Conservation (phyloP, 2,797 vertebrate species). For the Pipistrellus kuhlii region DNA sequence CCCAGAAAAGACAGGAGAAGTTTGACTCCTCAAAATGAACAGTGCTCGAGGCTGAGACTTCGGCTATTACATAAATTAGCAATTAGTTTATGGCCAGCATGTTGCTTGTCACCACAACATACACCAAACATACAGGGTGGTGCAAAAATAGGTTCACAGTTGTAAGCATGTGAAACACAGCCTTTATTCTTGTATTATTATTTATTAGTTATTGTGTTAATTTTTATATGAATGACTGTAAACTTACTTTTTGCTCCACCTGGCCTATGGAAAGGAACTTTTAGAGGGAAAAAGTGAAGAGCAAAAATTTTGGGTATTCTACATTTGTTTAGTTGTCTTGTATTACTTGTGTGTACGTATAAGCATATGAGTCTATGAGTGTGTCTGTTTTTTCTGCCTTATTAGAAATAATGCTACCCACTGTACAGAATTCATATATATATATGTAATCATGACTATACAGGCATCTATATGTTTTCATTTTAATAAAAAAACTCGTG, state of each 20-base stretch:
- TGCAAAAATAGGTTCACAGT: neutral
- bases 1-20: neutral
- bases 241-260: neutral
- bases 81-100: neutral
- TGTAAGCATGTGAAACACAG: neutral
- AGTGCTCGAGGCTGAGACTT: neutral
- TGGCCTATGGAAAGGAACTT: neutral
- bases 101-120: neutral
- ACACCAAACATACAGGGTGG: neutral
- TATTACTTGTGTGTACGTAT: neutral
- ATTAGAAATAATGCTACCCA: neutral
- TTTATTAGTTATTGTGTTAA: neutral
- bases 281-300: neutral
- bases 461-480: neutral
- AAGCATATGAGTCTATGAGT: neutral
- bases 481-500: neutral
- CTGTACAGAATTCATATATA: too few relatives aligned
- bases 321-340: neutral
- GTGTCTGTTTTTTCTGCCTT: neutral
- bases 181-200: neutral
- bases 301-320: neutral
- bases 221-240: neutral
- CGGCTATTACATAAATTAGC: neutral
- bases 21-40: neutral
- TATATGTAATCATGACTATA: neutral